Evolutionary conservation across 2,888 invertebrate genomes (phyloP), one percentile per base, ranked within the genome.

Genomic region (Endotricha flammealis): DNA sequence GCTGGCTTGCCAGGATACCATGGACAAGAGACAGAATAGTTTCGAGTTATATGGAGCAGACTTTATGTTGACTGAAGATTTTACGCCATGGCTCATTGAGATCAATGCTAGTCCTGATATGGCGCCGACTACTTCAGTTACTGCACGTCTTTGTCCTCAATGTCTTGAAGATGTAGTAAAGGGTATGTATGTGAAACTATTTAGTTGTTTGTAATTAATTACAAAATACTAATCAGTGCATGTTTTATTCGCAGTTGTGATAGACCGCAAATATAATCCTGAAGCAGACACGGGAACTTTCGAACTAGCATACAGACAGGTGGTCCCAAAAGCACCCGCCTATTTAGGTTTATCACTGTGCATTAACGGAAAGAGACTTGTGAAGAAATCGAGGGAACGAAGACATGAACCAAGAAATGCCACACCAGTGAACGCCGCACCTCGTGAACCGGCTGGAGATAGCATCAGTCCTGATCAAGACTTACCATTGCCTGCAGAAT

Each of bases 1-100:
- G 87, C 76, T 97, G 37, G 94, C 96, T 0, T 94, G 95, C 41
- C 97, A 97, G 64, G 93, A 95, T 32, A 89, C 91, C 6, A 94
- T 95, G 93, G 94, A 94, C 58, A 88, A 93, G 24, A 78, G 92
- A 32, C 86, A 82, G 57, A 95, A 95, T 53, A 95, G 96, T 34
- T 98, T 96, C 78, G 97, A 97, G 75, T 77, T 98, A 12, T 98
- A 96, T 57, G 98, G 98, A 9, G 97, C 97, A 0, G 98, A 98
- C 76, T 98, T 98, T 64, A 96, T 98, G 94, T 81, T 98, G 39
- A 93, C 94, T 29, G 94, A 96, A 38, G 93, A 94, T 57, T 93
- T 92, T 54, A 91, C 91, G 16, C 96, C 97, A 0, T 97, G 97
- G 96, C 88, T 98, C 1, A 93, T 98, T 49, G 98, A 98, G 78